Evolutionary conservation across 2,888 invertebrate species (phyloP), one percentile per base, ranked within the genome.

Genomic region (Peribatodes rhomboidaria): DNA sequence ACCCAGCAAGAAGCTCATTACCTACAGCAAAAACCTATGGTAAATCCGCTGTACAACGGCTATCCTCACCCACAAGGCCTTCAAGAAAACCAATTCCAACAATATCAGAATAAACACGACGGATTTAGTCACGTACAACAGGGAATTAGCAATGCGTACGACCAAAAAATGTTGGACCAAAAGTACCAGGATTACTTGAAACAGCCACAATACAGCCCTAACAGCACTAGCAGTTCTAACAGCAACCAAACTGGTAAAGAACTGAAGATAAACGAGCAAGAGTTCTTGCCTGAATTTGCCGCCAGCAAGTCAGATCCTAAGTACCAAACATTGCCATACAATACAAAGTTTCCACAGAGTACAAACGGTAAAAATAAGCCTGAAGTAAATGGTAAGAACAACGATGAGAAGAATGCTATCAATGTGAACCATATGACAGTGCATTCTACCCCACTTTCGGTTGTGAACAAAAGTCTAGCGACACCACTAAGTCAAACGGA

Each of bases 291-390:
- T 61, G 95, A 96, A 80, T 97, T 97, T 82, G 95, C 95, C 66
- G 95, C 97, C 27, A 97, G 96, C 80, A 98, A 98, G 86, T 96
- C 96, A 61, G 98, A 98, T 87, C 97, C 96, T 44, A 98, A 97
- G 90, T 98, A 97, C 93, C 98, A 98, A 94, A 98, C 98, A 31
- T 93, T 98, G 88, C 98, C 98, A 76, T 97, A 97, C 90, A 98
- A 96, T 84, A 97, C 97, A 39, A 98, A 97, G 89, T 97, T 97
- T 85, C 95, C 96, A 91, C 95, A 95, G 87, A 85, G 91, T 72
- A 83, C 84, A 58, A 90, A 89, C 61, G 89, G 87, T 41, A 92
- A 92, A 78, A 69, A 84, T 70, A 92, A 92, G 81, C 77, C 85
- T 10, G 91, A 92, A 76, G 73, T 83, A 35, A 87, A 92, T 69